A percentile compares a stretch with the other conserved stretches of the same genome.
phyloP scores from a whole-genome alignment of 37 sponge, comb jelly and placozoan genomes.

The Ephydatia muelleri region DNA sequence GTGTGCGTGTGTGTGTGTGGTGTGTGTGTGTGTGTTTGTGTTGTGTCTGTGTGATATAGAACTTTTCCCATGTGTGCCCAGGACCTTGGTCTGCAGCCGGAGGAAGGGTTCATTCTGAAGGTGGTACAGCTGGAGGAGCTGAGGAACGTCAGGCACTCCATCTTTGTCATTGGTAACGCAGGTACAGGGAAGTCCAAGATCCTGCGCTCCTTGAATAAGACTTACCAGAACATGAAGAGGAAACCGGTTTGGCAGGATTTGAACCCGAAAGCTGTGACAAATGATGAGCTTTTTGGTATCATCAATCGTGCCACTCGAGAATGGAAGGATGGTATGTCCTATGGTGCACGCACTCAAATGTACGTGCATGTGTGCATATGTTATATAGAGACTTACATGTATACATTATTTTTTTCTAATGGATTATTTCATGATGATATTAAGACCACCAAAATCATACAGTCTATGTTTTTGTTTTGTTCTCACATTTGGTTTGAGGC shows the following conservation, averaged over 20 bases:
- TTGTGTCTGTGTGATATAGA: too few species aligned
- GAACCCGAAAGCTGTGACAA: conserved; percentile 97
- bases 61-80: neutral
- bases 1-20: too few species aligned
- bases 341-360: too few species aligned
- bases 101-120: conserved; percentile 95
- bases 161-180: conserved; percentile 97
- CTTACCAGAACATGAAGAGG: conserved; percentile 86
- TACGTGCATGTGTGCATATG: too few species aligned
- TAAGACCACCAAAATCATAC: too few species aligned
- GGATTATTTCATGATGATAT: too few species aligned
- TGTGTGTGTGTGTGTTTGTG: too few species aligned
- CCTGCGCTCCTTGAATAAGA: conserved; percentile 86
- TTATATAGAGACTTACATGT: too few species aligned
- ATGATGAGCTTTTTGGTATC: conserved; percentile 94
- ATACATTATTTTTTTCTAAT: too few species aligned
- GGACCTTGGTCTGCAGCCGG: conserved; percentile 95
- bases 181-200: conserved; percentile 92
- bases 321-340: conserved; percentile 95
- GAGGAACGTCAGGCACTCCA: conserved; percentile 92
- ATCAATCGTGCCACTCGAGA: conserved; percentile 98
- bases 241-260: conserved; percentile 92
- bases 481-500: too few species aligned
- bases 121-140: conserved; percentile 97
- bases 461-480: too few species aligned